phyloP scores from a whole-genome alignment of 2,888 invertebrate genomes.

The Cerceris ruficornis region DNA sequence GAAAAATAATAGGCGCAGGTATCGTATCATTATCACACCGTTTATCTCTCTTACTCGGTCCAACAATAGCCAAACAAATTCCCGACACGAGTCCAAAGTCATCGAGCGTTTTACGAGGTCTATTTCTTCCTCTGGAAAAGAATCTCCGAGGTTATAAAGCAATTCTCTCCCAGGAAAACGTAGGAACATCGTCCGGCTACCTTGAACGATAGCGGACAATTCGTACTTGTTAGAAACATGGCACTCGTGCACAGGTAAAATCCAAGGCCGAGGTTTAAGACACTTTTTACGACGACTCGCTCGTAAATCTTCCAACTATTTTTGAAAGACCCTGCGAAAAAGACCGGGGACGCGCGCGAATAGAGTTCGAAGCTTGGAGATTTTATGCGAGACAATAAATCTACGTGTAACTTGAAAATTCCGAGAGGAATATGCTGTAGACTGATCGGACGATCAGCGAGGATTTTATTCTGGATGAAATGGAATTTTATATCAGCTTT shows the following conservation, averaged over 20 bases:
- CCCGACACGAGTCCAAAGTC: slow-evolving; percentile 24
- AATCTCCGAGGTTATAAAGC: slow-evolving; percentile 19
- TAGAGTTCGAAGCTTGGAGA: background rate
- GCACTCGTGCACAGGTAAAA: slow-evolving; percentile 22
- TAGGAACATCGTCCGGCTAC: background rate
- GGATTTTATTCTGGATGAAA: too few species aligned
- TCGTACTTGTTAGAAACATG: background rate
- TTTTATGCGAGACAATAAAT: background rate
- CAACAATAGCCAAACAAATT: slow-evolving; percentile 9
- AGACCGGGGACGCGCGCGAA: background rate
- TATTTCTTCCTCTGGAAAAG: slow-evolving; percentile 26
- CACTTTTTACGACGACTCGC: slow-evolving; percentile 24
- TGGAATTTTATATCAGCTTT: too few species aligned
- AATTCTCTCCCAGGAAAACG: background rate
- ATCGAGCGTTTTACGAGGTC: slow-evolving; percentile 40
- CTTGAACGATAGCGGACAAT: too few species aligned
- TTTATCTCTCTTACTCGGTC: background rate
- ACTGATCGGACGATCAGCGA: too few species aligned
- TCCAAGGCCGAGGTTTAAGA: slow-evolving; percentile 10
- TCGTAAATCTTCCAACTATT: slow-evolving; percentile 12
- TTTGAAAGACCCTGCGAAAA: background rate
- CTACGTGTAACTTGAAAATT: background rate
- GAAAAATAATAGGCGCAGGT: background rate
- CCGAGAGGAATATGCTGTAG: background rate
- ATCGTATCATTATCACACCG: slow-evolving; percentile 14